Evolutionary conservation across 64 coral and sea anemone genomes (phyloP).

Genomic region (Trachythela sp.): DNA sequence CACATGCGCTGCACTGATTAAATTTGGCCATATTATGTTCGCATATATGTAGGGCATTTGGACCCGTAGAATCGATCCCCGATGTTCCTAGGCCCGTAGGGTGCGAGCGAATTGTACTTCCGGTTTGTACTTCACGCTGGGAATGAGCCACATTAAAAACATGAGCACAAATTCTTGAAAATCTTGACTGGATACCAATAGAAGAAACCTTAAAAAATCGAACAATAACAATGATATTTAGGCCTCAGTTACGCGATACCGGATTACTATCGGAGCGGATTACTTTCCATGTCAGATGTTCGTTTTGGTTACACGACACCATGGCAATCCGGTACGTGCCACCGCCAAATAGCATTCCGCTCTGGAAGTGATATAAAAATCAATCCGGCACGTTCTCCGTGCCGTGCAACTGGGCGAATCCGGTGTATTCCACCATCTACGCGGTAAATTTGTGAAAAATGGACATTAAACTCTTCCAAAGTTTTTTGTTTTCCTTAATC

Average conservation of each 20-base stretch:
- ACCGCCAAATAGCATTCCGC: not conserved
- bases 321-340: not conserved
- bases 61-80: too few species aligned
- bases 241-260: not conserved
- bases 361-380: not conserved
- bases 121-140: too few species aligned
- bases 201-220: too few species aligned
- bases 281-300: not conserved
- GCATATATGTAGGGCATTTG: too few species aligned
- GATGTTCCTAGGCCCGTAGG: too few species aligned
- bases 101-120: too few species aligned
- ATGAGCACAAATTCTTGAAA: too few species aligned
- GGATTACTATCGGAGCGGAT: not conserved
- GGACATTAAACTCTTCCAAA: not conserved
- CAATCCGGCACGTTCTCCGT: not conserved
- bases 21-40: too few species aligned
- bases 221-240: too few species aligned
- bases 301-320: not conserved
- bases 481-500: not conserved
- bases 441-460: not conserved
- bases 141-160: too few species aligned
- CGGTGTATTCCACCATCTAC: not conserved
- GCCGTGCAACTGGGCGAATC: not conserved
- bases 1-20: too few species aligned
- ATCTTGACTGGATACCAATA: too few species aligned